Conservation (phyloP, 2,888 invertebrate genomes). For the Adelognathus sp. region DNA sequence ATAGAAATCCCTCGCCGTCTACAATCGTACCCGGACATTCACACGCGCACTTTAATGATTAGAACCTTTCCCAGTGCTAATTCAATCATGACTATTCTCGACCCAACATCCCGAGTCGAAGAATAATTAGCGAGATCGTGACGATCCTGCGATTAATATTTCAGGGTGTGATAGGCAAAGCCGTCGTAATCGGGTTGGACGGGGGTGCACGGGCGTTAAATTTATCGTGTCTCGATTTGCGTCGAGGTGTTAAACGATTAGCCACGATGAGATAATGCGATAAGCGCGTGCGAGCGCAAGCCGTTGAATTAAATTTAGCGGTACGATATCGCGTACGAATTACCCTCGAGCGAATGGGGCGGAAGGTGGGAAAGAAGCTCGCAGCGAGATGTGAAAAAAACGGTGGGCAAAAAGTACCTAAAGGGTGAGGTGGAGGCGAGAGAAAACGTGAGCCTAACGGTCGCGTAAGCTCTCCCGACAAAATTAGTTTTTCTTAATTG, state of each 20-base stretch:
- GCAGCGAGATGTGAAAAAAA: conserved; percentile 14
- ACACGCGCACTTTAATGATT: no score
- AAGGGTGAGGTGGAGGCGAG: conserved; percentile 12
- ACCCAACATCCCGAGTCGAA: not conserved
- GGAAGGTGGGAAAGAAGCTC: conserved; percentile 35
- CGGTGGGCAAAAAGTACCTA: conserved; percentile 38
- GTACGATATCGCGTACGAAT: conserved; percentile 62
- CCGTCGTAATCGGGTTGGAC: not conserved
- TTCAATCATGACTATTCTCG: not conserved
- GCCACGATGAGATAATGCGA: conserved; percentile 68
- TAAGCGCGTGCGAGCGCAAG: conserved; percentile 62
- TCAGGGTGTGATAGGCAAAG: not conserved
- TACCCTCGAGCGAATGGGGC: conserved; percentile 57
- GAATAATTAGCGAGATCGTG: conserved; percentile 29
- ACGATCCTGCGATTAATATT: conserved; percentile 32
- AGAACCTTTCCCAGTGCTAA: not conserved
- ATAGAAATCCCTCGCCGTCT: no score
- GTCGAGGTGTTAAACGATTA: conserved; percentile 74
- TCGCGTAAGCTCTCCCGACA: conserved; percentile 60
- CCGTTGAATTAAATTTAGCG: conserved; percentile 75
- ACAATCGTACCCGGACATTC: no score
- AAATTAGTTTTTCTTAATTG: conserved; percentile 80
- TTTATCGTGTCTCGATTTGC: conserved; percentile 52
- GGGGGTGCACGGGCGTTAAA: conserved; percentile 30
- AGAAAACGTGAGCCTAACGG: conserved; percentile 1